Base-by-base conservation (phyloP, 2,113 vertebrate genomes). In the Dromas ardeola region DNA sequence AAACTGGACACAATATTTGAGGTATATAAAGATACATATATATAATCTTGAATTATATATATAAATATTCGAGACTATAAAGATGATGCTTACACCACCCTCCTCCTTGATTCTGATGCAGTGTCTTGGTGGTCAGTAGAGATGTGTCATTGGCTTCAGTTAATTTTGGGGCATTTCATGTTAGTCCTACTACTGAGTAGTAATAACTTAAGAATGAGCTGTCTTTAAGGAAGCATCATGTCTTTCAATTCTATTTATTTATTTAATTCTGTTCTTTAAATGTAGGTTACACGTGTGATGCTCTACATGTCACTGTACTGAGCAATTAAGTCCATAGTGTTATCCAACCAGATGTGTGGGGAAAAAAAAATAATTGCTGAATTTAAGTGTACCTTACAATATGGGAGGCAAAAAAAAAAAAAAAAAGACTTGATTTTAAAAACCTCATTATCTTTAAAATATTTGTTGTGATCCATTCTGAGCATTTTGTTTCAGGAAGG, bases 341-440 rank as follows among this genome's bases (percentile, higher is more conserved):
- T 50, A n/a, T 15, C 52, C 63, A 61, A 22, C 40, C 25, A 66
- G 12, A 27, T 55, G 15, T 1, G 4, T 1, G 5, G 6, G 30
- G 22, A 2, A 26, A 34, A 56, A 32, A 32, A 26, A 4, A 12
- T n/a, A 4, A 12, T n/a, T 38, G 10, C 15, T 62, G 34, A 45
- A 29, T 72, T 52, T 36, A 62, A 77, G 30, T 52, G 49, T 4
- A 34, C 3, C 6, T 61, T 67, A 52, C 10, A 42, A 6, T n/a
- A 56, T 0, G 2, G 9, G n/a, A 9, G 2, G n/a, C n/a, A n/a
- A n/a, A n/a, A 5, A 27, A 38, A 62, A 7, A 30, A 58, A 30
- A 63, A 13, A 21, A 59, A 16, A 4, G 0, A 20, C 59, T 47
- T 66, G 7, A 14, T 40, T 69, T 81, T 71, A 65, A 6, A 4